Evolutionary conservation across 2,113 vertebrate species (phyloP), one percentile per base, ranked within the genome.

Genomic region (Crocuta crocuta): DNA sequence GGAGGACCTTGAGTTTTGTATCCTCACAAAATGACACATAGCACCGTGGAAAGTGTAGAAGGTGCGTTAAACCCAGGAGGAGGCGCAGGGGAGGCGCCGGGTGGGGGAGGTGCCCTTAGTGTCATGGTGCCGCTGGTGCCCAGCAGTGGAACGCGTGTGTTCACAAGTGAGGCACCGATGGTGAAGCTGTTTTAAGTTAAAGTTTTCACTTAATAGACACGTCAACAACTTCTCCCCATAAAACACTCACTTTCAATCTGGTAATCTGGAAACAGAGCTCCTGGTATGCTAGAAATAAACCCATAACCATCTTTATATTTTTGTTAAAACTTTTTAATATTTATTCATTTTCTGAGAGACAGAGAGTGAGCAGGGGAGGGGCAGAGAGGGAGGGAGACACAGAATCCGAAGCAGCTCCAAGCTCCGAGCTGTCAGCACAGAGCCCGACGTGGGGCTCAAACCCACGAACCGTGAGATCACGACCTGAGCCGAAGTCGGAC

Each of bases 61-160:
- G 61, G 66, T 5, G 17, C 43, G 35, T 13, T 48, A n/a, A 45
- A 28, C 66, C 16, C 19, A 61, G 90, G 6, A 70, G 21, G 24
- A 10, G 31, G 76, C 0, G 24, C 33, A 26, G 28, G 19, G 26
- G 11, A 16, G 2, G 35, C 55, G 7, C 0, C 39, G 0, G 0
- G 39, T 1, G 3, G 50, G 24, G 23, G 17, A 21, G 19, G 35
- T 15, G 4, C 15, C 53, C 15, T 15, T 15, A 16, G 53, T 17
- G 16, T 55, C 13, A 15, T 4, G 5, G 17, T 33, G 70, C 0
- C 6, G 19, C 35, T 61, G 1, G 35, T 1, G 0, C 63, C 61
- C 21, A 10, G 53, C 0, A 21, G 6, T 4, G 45, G 76, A 1
- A 0, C 1, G 24, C 10, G 0, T 8, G 4, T 2, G 16, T 6